A percentile compares a stretch with the other conserved stretches of the same genome.
Conservation (phyloP, 2,113 vertebrate species). For the Ardeotis arabs region DNA sequence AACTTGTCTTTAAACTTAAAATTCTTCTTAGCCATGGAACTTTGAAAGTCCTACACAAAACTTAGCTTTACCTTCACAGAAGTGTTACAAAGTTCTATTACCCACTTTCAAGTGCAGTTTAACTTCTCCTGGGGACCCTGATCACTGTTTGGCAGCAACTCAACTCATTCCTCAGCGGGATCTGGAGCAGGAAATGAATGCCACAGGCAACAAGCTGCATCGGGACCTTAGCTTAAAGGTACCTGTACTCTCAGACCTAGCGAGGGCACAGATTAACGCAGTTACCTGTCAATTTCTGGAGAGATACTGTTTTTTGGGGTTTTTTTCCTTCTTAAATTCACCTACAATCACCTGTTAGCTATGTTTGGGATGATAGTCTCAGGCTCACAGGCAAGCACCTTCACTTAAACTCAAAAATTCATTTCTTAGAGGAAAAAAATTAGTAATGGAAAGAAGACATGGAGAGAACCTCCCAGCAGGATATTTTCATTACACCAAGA, state of each 20-base stretch:
- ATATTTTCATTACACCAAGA: not conserved
- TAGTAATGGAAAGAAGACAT: not conserved
- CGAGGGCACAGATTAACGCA: not conserved
- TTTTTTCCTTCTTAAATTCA: not conserved
- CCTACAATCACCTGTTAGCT: not conserved
- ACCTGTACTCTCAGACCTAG: not conserved
- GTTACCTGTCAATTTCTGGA: not conserved
- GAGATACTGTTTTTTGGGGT: too few species aligned
- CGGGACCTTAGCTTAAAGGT: not conserved
- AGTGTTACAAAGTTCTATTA: not conserved
- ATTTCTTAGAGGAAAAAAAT: not conserved
- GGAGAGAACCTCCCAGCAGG: not conserved
- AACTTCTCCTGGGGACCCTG: not conserved
- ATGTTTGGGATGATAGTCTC: not conserved
- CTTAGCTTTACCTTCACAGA: not conserved
- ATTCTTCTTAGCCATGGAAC: not conserved
- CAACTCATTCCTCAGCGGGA: not conserved
- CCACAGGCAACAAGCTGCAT: not conserved
- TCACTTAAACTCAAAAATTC: not conserved
- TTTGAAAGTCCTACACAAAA: not conserved
- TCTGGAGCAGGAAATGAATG: slow-evolving; percentile 14
- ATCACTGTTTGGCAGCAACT: not conserved
- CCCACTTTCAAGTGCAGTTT: not conserved
- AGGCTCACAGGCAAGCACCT: not conserved
- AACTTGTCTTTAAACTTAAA: not conserved